Base-by-base conservation (phyloP, 2,888 invertebrate species). In the Epistrophella euchroma region DNA sequence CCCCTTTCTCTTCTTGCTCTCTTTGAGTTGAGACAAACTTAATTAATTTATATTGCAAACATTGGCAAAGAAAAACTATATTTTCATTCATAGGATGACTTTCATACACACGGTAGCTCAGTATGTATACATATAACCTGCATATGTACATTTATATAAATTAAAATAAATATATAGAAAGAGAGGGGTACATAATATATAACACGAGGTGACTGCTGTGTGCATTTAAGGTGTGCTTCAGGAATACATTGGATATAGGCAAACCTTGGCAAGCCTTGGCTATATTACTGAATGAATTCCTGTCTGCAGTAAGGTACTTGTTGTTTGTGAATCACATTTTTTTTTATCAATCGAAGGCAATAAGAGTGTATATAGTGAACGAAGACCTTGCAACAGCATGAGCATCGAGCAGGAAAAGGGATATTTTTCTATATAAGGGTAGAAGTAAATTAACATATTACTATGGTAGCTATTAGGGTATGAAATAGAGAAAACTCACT, bases 281-380 rank as follows among this genome's bases (percentile, higher is more conserved):
- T 35, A 72, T 68, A 19, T 77, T 83, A 73, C 60, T 83, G 77
- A 83, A 83, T 83, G 82, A 83, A 82, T 62, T 60, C 45, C 55
- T 32, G 60, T 73, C 50, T 60, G 60, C 77, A 68, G 28, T 62
- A 4, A 35, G 32, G 32, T 58, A 55, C 50, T 68, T 25, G 76
- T 71, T 76, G 4, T 58, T 58, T 58, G 77, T 83, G 68, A 83
- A 83, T 77, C 55, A 60, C 35, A 66, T 68, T 62, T 47, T 68
- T 66, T 47, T 66, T 35, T 35, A 1, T 52, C 66, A 68, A 76
- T 68, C 68, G 52, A 72, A 72, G 11, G 22, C 62, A 37, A 35
- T 47, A 55, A 55, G 70, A 55, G 55, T 70, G 80, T 75, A 74
- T 74, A n/a, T 17, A 52, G 50, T 35, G 19, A 15, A 25, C 19